phyloP scores from a whole-genome alignment of 2,113 vertebrate species.

The Ophiodon elongatus region DNA sequence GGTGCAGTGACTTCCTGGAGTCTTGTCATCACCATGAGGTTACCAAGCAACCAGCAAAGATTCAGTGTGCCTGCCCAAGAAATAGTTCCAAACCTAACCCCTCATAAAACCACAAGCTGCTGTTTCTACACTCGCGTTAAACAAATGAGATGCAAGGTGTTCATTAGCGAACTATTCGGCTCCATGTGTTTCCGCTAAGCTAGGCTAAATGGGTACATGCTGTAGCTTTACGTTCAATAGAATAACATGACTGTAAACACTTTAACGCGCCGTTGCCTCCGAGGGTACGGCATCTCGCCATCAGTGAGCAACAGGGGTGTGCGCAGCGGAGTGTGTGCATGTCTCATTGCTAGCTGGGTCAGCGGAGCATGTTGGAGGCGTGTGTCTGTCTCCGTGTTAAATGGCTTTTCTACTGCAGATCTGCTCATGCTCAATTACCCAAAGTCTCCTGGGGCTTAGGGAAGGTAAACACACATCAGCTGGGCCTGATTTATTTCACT shows the following conservation, averaged over 20 bases:
- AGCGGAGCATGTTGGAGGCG: constrained; percentile 39
- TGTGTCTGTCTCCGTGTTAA: constrained; percentile 75
- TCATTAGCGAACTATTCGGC: neutral
- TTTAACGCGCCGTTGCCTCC: neutral
- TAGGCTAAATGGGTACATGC: neutral
- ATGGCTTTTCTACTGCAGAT: constrained; percentile 81
- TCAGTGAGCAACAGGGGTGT: constrained; percentile 43
- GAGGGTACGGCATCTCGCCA: neutral
- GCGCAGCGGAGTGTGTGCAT: constrained; percentile 12
- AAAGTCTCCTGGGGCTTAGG: constrained; percentile 74
- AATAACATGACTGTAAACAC: neutral
- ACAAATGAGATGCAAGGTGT: neutral
- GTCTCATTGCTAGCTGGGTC: constrained; percentile 15
- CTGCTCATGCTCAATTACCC: constrained; percentile 87
- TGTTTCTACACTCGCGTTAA: neutral
- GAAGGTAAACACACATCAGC: constrained; percentile 85
- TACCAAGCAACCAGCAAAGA: neutral
- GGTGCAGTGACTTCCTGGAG: neutral
- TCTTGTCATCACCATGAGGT: neutral
- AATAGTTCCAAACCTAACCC: neutral
- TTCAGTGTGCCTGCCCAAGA: neutral
- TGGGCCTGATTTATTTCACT: constrained; percentile 84
- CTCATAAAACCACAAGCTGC: neutral
- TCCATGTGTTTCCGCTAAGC: neutral
- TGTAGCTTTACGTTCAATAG: neutral